A percentile compares a stretch with the other conserved stretches of the same genome.
Conservation (phyloP, 1,140 invertebrate species). For the Platyura marginata region DNA sequence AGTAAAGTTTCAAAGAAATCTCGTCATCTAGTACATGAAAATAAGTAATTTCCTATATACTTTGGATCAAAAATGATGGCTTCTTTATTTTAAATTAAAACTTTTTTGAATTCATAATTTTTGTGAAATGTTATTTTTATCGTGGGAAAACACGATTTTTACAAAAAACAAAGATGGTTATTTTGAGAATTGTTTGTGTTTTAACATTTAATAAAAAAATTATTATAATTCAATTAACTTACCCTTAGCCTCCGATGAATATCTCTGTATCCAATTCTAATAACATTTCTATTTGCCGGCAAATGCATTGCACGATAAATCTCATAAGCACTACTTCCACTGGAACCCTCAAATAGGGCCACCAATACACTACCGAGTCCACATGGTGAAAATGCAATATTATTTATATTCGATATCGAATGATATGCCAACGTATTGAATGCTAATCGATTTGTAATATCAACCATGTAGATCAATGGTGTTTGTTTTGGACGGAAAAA, state of each 20-base stretch:
- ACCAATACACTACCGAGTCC: constrained; percentile 55
- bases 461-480: constrained; percentile 52
- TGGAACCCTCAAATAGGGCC: constrained; percentile 55
- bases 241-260: constrained; percentile 56
- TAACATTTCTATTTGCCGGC: constrained; percentile 45
- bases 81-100: no score
- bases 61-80: no score
- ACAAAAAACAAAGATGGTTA: no score
- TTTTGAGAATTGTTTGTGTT: no score
- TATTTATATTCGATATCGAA: constrained; percentile 46
- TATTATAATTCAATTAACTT: constrained; percentile 15
- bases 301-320: constrained; percentile 43
- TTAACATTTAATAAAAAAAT: not conserved
- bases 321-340: constrained; percentile 44
- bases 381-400: constrained; percentile 68
- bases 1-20: no score
- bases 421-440: constrained; percentile 47
- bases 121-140: no score
- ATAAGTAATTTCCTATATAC: no score
- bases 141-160: no score
- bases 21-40: no score
- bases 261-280: constrained; percentile 57
- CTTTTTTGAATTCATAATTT: no score
- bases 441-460: constrained; percentile 55
- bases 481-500: no score